Base-by-base conservation (phyloP, 37 sponge, comb jelly and placozoan genomes). In the Corticium candelabrum region DNA sequence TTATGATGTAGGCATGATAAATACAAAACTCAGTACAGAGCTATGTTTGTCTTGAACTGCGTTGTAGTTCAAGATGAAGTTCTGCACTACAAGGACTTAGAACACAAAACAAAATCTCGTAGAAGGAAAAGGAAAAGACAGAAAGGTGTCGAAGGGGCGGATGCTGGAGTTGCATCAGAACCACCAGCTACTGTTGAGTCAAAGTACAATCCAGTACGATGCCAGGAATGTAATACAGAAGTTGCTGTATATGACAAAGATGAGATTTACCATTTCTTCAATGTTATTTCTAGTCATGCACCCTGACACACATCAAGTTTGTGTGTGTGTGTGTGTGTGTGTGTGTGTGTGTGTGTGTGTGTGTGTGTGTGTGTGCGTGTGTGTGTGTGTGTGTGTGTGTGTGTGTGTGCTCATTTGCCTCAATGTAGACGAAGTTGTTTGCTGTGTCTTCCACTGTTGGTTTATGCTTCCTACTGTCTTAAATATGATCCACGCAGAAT, bases 1-100 rank as follows among this genome's bases (percentile, higher is more conserved):
- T 87, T 36, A 35, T 37, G 7, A 15, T 80, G 15, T 85, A 93
- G 94, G 40, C 96, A 95, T 77, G 88, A 86, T 11, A 31, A 57
- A 0, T 95, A 91, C 72, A 67, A 76, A 43, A 87, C 84, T 41
- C 96, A 95, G 78, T 95, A 87, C 38, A 78, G 96, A 21, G 96
- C 96, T 41, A 95, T 96, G 93, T 96, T 96, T 90, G 94, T 96
- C 2, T 29, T 90, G 77, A 91, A 96, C 80, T 96, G 96, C 40
- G 37, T 41, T 2, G 40, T 92, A 3, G 7, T 83, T 67, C 82
- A 39, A 41, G 91, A 90, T 41, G 89, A 96, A 50, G 81, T 81
- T 0, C 89, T 96, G 41, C 74, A 38, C 39, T 88, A 91, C 79
- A 79, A 79, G 35, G 79, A 84, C 3, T 88, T 86, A 38, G 34